Percentiles rank a stretch among this genome's conserved stretches.
Evolutionary conservation across 2,888 invertebrate genomes (phyloP).

Genomic region (Leptarthrus brevirostris): DNA sequence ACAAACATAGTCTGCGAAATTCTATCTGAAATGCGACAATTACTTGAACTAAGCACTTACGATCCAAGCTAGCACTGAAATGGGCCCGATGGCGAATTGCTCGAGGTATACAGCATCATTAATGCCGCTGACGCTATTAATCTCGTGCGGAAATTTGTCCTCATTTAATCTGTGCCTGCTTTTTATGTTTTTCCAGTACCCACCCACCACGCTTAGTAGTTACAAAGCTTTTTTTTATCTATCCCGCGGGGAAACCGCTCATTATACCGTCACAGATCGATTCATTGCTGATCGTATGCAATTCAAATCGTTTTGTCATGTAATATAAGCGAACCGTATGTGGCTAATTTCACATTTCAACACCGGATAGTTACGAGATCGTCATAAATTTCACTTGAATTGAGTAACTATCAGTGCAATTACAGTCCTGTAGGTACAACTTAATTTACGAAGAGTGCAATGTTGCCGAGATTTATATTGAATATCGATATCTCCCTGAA

Average conservation of each 20-base stretch:
- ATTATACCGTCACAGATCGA: not conserved
- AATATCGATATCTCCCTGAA: no score
- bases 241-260: not conserved
- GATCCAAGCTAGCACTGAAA: not conserved
- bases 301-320: not conserved
- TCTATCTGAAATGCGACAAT: no score
- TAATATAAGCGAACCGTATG: no score
- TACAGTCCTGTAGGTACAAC: no score
- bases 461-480: no score
- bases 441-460: no score
- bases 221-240: not conserved
- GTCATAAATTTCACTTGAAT: no score
- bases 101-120: not conserved
- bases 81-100: not conserved
- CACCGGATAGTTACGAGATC: no score
- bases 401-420: no score
- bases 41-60: no score
- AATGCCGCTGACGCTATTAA: not conserved
- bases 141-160: conserved; percentile 23
- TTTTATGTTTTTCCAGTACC: not conserved
- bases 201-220: not conserved
- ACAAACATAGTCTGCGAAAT: no score
- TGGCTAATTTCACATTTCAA: no score
- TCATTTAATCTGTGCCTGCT: not conserved
- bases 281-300: not conserved